Conservation (phyloP, 2,888 invertebrate genomes). For the Eustalomyia histrio region DNA sequence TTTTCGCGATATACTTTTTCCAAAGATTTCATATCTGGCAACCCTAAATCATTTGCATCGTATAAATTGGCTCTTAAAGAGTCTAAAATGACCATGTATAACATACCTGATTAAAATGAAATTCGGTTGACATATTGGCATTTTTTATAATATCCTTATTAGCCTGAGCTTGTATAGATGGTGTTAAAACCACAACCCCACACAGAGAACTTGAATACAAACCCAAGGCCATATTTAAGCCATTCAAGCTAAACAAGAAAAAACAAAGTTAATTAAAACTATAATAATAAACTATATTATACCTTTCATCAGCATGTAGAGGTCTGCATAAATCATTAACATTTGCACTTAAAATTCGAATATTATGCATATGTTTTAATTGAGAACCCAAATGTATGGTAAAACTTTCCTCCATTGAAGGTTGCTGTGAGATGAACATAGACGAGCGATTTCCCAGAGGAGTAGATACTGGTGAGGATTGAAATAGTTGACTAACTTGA, state of each 20-base stretch:
- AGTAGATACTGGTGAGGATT: slow-evolving; percentile 75
- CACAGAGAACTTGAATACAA: slow-evolving; percentile 95
- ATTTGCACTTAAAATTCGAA: slow-evolving; percentile 92
- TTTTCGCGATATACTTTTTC: no score
- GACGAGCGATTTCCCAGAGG: slow-evolving; percentile 79
- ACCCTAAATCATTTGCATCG: no score
- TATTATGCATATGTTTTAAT: slow-evolving; percentile 98
- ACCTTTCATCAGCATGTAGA: slow-evolving; percentile 79
- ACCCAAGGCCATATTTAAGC: slow-evolving; percentile 94
- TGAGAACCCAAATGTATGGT: slow-evolving; percentile 99
- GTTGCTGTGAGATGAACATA: slow-evolving; percentile 79
- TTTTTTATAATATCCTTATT: slow-evolving; percentile 78
- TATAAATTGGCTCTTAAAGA: no score
- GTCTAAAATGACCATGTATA: no score
- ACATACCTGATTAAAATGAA: slow-evolving; percentile 87
- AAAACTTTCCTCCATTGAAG: slow-evolving; percentile 93
- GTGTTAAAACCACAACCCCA: slow-evolving; percentile 90
- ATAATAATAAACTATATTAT: background rate
- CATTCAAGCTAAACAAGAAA: slow-evolving; percentile 75
- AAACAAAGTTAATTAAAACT: slow-evolving; percentile 9
- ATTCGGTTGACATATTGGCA: slow-evolving; percentile 88
- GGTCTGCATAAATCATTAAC: slow-evolving; percentile 88
- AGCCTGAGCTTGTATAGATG: slow-evolving; percentile 77
- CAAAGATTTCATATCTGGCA: no score
- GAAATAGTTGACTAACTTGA: slow-evolving; percentile 78